Percentiles rank a stretch among this genome's conserved stretches.
These are phyloP conservation scores for Alligator mississippiensis DNA, from an alignment of 2,113 vertebrate species.

Conservation along the genomic window DNA sequence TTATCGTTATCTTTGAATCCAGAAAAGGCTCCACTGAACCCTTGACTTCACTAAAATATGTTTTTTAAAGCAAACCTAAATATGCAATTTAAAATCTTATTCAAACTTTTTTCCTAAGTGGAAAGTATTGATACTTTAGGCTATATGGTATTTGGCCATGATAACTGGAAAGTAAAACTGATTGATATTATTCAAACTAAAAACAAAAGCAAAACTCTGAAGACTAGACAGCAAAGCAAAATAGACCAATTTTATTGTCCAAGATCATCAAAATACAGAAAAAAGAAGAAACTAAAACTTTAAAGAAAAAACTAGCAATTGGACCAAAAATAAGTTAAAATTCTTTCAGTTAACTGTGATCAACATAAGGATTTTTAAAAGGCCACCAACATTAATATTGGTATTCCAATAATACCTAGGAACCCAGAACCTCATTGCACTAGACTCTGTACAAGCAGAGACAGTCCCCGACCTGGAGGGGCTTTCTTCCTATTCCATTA, in stretches of 20 bases:
- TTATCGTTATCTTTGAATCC: neutral
- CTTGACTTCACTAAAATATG: neutral
- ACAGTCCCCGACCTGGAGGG: neutral
- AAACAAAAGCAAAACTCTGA: neutral
- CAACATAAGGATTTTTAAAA: accelerated
- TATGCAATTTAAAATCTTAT: neutral
- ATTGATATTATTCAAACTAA: neutral
- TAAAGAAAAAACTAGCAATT: no score
- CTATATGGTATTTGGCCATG: neutral
- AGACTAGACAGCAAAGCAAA: accelerated
- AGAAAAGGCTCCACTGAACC: neutral
- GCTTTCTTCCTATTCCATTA: neutral
- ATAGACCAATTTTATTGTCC: neutral
- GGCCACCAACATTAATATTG: accelerated
- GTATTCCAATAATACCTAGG: accelerated
- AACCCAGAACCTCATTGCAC: neutral
- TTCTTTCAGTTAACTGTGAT: neutral
- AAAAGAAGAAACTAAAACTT: neutral
- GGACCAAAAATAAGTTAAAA: neutral
- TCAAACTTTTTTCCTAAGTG: neutral
- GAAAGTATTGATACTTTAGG: neutral
- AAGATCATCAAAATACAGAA: neutral
- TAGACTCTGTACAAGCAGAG: no score
- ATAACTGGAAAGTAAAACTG: neutral
- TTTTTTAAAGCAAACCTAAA: neutral